These are phyloP conservation scores for Theonella swinhoei DNA, from an alignment of 37 sponge, comb jelly and placozoan genomes.

Conservation along the genomic window DNA sequence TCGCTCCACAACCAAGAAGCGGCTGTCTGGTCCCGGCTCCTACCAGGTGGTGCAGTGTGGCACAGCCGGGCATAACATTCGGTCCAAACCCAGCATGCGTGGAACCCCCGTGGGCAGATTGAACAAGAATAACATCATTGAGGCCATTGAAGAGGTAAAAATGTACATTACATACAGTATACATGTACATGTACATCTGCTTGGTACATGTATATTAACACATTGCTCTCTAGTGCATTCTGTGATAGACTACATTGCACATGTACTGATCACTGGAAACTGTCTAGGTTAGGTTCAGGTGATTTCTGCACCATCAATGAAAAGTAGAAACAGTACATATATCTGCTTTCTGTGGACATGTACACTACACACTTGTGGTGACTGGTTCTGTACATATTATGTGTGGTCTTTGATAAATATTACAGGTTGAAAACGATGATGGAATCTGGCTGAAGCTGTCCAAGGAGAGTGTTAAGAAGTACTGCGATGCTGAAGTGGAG, in stretches of 20 bases:
- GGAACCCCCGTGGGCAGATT: conserved; percentile 86
- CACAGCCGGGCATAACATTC: conserved; percentile 89
- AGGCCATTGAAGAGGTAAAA: conserved; percentile 72
- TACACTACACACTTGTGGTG: too few species aligned
- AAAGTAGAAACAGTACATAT: too few species aligned
- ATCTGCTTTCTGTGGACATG: too few species aligned
- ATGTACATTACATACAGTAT: not conserved
- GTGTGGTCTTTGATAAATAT: too few species aligned
- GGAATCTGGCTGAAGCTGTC: conserved; percentile 89
- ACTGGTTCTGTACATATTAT: too few species aligned
- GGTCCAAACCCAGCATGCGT: conserved; percentile 70
- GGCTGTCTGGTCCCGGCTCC: conserved; percentile 76
- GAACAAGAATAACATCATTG: conserved; percentile 60
- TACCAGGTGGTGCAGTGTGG: conserved; percentile 97
- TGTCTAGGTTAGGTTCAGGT: too few species aligned
- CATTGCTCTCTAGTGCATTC: not conserved
- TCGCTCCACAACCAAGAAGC: not conserved
- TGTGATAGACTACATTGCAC: too few species aligned
- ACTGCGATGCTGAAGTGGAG: conserved; percentile 60
- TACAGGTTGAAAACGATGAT: conserved; percentile 80
- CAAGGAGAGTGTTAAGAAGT: conserved; percentile 57
- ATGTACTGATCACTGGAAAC: too few species aligned
- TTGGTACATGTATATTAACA: not conserved
- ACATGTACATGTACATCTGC: not conserved
- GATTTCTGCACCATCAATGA: too few species aligned